These are phyloP conservation scores for Hoplostethus atlanticus DNA, from an alignment of 2,797 vertebrate genomes.

Conservation along the genomic window DNA sequence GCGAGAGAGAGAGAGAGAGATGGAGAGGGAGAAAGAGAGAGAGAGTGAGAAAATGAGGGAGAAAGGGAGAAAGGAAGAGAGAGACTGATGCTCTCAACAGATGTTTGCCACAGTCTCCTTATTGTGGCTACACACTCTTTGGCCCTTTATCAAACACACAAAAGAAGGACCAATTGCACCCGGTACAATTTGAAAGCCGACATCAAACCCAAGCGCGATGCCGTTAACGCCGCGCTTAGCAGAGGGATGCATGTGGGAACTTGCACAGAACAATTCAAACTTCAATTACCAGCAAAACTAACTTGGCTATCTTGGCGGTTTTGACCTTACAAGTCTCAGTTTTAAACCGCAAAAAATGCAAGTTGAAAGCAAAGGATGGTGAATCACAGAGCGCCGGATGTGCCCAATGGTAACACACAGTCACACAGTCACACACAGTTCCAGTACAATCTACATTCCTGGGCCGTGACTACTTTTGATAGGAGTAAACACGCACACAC, in stretches of 20 bases:
- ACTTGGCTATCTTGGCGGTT: background rate
- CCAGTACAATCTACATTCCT: constrained; percentile 60
- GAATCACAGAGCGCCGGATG: constrained; percentile 34
- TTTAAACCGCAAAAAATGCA: constrained; percentile 14
- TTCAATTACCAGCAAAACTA: no score
- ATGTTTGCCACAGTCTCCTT: constrained; percentile 81
- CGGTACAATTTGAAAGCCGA: constrained; percentile 56
- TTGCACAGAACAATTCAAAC: constrained; percentile 17
- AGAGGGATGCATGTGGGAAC: constrained; percentile 18
- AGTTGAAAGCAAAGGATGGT: constrained; percentile 40
- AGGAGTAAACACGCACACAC: constrained; percentile 61
- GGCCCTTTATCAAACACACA: constrained; percentile 73
- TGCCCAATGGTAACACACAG: constrained; percentile 16
- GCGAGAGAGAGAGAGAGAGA: background rate
- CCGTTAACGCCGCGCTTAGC: constrained; percentile 21
- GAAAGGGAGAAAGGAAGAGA: constrained; percentile 51
- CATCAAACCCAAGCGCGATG: constrained; percentile 59
- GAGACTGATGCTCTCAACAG: constrained; percentile 78
- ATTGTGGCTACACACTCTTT: constrained; percentile 71
- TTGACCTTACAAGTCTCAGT: constrained; percentile 22
- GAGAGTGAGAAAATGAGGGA: constrained; percentile 38
- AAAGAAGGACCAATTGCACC: constrained; percentile 65
- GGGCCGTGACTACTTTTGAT: constrained; percentile 62
- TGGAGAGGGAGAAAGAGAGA: constrained; percentile 23
- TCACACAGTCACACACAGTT: constrained; percentile 26